Base-by-base conservation (phyloP, 2,797 vertebrate species). In the Phrynocephalus forsythii region DNA sequence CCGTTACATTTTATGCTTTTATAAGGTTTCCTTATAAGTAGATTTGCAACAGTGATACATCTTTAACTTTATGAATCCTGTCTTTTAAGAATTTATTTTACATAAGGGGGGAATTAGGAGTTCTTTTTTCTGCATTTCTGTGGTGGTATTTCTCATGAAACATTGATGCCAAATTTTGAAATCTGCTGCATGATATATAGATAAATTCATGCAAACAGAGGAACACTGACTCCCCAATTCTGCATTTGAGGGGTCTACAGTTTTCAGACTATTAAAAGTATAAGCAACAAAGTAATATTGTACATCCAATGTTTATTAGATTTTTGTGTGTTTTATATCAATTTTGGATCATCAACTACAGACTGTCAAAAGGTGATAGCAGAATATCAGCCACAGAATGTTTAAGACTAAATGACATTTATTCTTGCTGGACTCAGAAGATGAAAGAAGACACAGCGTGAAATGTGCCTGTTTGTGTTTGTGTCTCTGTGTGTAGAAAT, bases 31-130 rank as follows among this genome's bases (percentile, higher is more conserved):
- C 0, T 6, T 71, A 91, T 91, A 88, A 86, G 50, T 15, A 83
- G 52, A 88, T 30, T 88, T 86, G 85, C 95, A 88, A 38, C 30
- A 75, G 50, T 20, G 67, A 1, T 79, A 87, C 1, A 24, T 85
- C 44, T 84, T 33, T 66, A 88, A 72, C 0, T 77, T 26, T 85
- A 78, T 71, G 60, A 48, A 78, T 48, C 4, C 60, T 2, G 15
- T 6, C 26, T 56, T 86, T 44, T 44, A 22, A 30, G 28, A 30
- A 7, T 1, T 18, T 5, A 15, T 16, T 33, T 71, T 30, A 63
- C 3, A 20, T 18, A 63, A 44, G 38, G 38, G 38, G 38, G 1
- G 5, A 13, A 63, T 16, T 18, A 63, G 18, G 20, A 63, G 60
- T 63, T 63, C 60, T 63, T 63, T 63, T 63, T 63, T 63, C 60